phyloP scores from a whole-genome alignment of 2,888 invertebrate species.

The Amiota communis region DNA sequence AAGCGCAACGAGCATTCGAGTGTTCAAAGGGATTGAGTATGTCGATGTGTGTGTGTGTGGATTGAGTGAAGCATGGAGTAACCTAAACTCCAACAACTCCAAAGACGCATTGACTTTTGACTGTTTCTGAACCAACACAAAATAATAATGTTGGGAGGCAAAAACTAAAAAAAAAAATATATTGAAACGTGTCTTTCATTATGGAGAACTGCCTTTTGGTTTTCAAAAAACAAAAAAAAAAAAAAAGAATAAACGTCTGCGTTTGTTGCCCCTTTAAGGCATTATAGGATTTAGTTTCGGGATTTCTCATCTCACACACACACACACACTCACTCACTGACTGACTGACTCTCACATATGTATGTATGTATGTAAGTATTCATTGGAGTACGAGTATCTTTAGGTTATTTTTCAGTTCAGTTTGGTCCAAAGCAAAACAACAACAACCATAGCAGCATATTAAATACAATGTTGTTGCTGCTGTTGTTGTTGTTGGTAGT shows the following conservation, averaged over 20 bases:
- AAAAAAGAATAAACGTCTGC: slow-evolving; percentile 38
- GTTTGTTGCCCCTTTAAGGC: slow-evolving; percentile 53
- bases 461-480: slow-evolving; percentile 23
- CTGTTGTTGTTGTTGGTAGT: slow-evolving; percentile 19
- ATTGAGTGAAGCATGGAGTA: background rate
- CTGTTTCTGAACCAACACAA: slow-evolving; percentile 5
- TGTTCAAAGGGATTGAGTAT: slow-evolving; percentile 21
- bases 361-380: too few relatives aligned
- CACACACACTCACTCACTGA: background rate
- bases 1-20: slow-evolving; percentile 59
- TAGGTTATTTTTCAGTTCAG: slow-evolving; percentile 22
- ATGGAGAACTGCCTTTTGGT: slow-evolving; percentile 24
- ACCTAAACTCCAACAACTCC: slow-evolving; percentile 3
- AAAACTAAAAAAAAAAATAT: background rate
- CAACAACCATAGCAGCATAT: slow-evolving; percentile 3
- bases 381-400: background rate
- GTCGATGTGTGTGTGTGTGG: background rate
- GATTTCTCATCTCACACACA: slow-evolving; percentile 50
- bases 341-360: background rate
- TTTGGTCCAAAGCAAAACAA: slow-evolving; percentile 22
- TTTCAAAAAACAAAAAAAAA: slow-evolving; percentile 33
- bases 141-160: slow-evolving; percentile 2
- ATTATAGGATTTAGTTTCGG: slow-evolving; percentile 68
- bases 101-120: slow-evolving; percentile 24
- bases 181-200: slow-evolving; percentile 25